These are phyloP conservation scores for Epinephelus coioides DNA, from an alignment of 2,797 vertebrate genomes.

Conservation along the genomic window DNA sequence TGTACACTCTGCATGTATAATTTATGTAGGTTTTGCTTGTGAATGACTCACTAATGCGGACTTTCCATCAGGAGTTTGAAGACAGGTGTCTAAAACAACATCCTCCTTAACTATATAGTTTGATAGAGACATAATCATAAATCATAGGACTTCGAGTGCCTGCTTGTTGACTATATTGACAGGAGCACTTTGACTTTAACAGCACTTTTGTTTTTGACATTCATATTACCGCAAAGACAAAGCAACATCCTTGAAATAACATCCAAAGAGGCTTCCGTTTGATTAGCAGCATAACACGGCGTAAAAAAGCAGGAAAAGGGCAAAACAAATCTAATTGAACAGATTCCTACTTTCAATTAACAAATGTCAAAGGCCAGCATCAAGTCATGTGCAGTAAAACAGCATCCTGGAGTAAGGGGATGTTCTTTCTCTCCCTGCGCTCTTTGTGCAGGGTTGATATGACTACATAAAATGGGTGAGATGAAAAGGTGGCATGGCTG, in stretches of 20 bases:
- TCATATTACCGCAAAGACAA: slow-evolving; percentile 26
- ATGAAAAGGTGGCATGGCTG: slow-evolving; percentile 76
- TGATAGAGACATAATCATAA: slow-evolving; percentile 16
- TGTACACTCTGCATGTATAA: slow-evolving; percentile 4
- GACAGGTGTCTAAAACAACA: slow-evolving; percentile 14
- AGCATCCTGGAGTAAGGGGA: slow-evolving; percentile 35
- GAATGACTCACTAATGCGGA: slow-evolving; percentile 15
- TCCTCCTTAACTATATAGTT: not conserved
- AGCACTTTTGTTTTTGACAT: not conserved
- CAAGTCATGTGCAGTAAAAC: slow-evolving; percentile 62
- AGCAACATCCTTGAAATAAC: slow-evolving; percentile 10
- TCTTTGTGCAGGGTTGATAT: slow-evolving; percentile 74
- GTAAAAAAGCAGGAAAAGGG: slow-evolving; percentile 48
- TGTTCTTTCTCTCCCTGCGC: slow-evolving; percentile 27
- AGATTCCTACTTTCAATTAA: slow-evolving; percentile 72
- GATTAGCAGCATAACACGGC: slow-evolving; percentile 9
- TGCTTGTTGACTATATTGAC: slow-evolving; percentile 19
- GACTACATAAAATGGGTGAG: slow-evolving; percentile 76
- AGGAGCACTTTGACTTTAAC: slow-evolving; percentile 11
- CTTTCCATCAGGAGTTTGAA: slow-evolving; percentile 3
- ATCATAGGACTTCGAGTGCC: slow-evolving; percentile 16
- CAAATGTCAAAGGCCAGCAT: slow-evolving; percentile 73
- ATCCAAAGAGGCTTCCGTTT: slow-evolving; percentile 17
- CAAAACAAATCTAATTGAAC: slow-evolving; percentile 53
- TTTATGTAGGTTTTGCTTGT: slow-evolving; percentile 26